phyloP scores from a whole-genome alignment of 2,888 invertebrate genomes.

The Gonocerus acuteangulatus region DNA sequence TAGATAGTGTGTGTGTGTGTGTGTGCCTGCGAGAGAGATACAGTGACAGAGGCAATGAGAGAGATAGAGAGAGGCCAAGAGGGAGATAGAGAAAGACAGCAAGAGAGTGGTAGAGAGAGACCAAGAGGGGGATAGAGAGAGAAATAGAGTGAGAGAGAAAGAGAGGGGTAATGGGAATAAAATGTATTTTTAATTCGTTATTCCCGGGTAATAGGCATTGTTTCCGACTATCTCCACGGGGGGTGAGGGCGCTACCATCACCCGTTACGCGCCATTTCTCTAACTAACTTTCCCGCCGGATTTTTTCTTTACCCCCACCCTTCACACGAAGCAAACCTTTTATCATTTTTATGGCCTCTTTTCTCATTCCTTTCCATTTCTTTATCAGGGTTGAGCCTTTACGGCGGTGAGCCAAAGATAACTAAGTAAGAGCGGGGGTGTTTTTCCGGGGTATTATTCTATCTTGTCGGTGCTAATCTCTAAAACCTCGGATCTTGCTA shows the following conservation, averaged over 20 bases:
- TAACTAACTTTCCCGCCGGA: constrained; percentile 36
- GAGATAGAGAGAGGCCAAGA: too few species aligned
- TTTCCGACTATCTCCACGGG: constrained; percentile 17
- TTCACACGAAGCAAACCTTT: constrained; percentile 18
- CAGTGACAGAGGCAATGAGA: too few species aligned
- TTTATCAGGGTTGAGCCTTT: constrained; percentile 32
- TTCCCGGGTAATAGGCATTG: constrained; percentile 29
- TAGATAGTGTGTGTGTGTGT: too few species aligned
- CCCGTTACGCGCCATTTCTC: constrained; percentile 37
- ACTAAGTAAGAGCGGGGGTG: constrained; percentile 33
- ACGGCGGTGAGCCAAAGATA: constrained; percentile 24
- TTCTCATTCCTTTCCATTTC: constrained; percentile 37
- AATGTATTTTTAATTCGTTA: constrained; percentile 38
- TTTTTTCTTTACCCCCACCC: constrained; percentile 29
- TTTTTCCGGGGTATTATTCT: too few species aligned
- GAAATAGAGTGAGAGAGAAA: too few species aligned
- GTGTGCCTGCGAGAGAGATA: too few species aligned
- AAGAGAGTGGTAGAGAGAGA: background rate
- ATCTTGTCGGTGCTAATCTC: too few species aligned
- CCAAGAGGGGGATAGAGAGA: too few species aligned
- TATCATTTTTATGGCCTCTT: constrained; percentile 37
- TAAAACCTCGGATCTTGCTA: too few species aligned
- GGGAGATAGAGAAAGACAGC: background rate
- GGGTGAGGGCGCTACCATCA: constrained; percentile 29
- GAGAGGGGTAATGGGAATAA: constrained; percentile 10